These are phyloP conservation scores for Lindbergichthys nudifrons DNA, from an alignment of 2,797 vertebrate species.

Conservation along the genomic window DNA sequence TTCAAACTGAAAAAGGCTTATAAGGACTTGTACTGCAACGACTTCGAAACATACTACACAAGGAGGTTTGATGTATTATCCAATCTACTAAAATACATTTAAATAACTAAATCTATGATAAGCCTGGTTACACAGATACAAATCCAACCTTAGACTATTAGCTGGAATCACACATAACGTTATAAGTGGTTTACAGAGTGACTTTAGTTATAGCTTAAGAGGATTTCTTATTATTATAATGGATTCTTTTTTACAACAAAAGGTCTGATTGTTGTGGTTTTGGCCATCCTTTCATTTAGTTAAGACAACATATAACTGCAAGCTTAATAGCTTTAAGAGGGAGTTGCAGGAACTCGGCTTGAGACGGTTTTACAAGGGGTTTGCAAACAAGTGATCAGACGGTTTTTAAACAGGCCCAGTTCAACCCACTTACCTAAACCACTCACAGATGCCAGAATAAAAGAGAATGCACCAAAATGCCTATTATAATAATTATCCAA, in stretches of 20 bases:
- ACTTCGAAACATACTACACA: background rate
- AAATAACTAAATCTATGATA: background rate
- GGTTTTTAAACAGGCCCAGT: background rate
- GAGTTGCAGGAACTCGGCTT: background rate
- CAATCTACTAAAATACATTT: background rate
- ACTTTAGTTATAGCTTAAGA: background rate
- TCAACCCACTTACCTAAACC: slow-evolving; percentile 9
- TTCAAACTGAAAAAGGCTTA: background rate
- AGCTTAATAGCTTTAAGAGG: background rate
- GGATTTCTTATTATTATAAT: background rate
- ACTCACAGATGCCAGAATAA: background rate
- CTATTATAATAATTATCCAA: background rate
- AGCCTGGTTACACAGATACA: background rate
- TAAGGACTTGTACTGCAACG: background rate
- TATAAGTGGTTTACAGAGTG: background rate
- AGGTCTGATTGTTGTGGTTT: background rate
- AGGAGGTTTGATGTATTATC: background rate
- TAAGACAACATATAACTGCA: background rate
- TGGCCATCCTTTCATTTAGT: background rate
- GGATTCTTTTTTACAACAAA: too few relatives aligned
- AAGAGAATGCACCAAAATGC: background rate
- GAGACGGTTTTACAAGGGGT: slow-evolving; percentile 3
- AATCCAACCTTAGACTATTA: background rate
- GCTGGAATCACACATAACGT: background rate
- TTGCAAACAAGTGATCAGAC: slow-evolving; percentile 23